These are phyloP conservation scores for Falco cherrug DNA, from an alignment of 2,797 vertebrate species.

Conservation along the genomic window DNA sequence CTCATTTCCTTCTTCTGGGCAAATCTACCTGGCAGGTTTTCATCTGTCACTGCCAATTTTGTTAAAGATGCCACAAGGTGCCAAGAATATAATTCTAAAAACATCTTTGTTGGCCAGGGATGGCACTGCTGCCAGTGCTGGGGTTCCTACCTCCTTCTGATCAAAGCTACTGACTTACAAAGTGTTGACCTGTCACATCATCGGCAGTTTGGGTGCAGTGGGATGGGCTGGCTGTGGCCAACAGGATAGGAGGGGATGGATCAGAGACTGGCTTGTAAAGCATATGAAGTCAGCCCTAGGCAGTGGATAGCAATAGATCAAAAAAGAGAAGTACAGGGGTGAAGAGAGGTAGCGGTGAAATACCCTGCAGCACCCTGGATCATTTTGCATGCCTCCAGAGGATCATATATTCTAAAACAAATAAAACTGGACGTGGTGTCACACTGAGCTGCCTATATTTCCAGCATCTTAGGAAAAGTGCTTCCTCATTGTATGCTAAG, in stretches of 20 bases:
- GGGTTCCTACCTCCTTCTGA: neutral
- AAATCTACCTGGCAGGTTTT: slow-evolving; percentile 25
- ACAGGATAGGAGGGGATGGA: neutral
- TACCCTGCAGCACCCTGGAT: neutral
- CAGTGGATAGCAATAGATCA: neutral
- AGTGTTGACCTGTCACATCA: neutral
- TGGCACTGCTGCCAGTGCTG: neutral
- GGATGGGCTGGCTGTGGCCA: neutral
- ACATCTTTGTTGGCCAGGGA: neutral
- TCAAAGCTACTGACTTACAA: neutral
- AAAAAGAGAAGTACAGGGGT: neutral
- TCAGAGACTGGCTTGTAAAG: neutral
- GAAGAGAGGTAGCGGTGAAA: neutral
- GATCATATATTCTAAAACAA: neutral
- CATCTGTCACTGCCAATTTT: neutral
- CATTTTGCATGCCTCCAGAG: neutral
- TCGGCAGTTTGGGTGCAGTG: neutral
- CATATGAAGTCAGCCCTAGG: neutral
- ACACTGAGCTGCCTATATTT: neutral
- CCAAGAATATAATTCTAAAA: neutral
- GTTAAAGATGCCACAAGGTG: neutral
- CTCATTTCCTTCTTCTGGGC: slow-evolving; percentile 10
- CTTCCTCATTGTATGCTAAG: neutral
- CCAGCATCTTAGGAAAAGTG: neutral
- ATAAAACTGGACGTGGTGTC: neutral